Evolutionary conservation across 1,140 invertebrate species (phyloP), one percentile per base, ranked within the genome.

Genomic region (Ptiloglossa arizonensis): DNA sequence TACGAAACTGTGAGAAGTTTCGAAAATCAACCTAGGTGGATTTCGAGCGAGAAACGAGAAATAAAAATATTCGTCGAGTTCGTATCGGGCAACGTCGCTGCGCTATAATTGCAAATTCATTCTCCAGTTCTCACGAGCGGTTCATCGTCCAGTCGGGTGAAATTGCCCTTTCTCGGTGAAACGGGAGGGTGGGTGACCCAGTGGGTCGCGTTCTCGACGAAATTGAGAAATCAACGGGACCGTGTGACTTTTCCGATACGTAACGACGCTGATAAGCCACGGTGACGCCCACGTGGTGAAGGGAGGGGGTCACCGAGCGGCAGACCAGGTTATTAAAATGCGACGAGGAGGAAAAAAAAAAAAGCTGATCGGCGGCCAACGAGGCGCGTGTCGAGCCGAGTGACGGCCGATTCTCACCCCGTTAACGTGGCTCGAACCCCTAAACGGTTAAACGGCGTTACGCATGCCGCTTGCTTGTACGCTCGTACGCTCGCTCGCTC

Each of bases 401-500:
- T 80, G 83, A 68, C 74, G 57, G 68, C 63, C 86, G 78, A 87
- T 87, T 89, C 75, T 85, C 83, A 85, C 88, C 83, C 87, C 80
- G 87, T 83, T 80, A 81, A 79, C 79, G 74, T 67, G 72, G 41
- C 69, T 54, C 69, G 48, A 66, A 57, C 86, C 82, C 82, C 83
- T 87, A 87, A 88, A 87, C 83, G 82, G 77, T 86, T 89, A 88
- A 85, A 82, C 83, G 81, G 77, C 85, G 83, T 87, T 86, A 87
- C 85, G 84, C 86, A 86, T 77, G 75, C 57, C 74, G 82, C 76
- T 78, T 68, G 79, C 77, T 73, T 66, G 79, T 64, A 79, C 62
- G 72, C 76, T 79, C 60, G 85, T 48, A 52, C 59, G 59, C 48
- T 29, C 50, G 48, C 29, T 52, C 59, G 70, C 29, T 24, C 38